Conservation (phyloP, 23 tunicate genomes). For the Trididemnum nubilum region DNA sequence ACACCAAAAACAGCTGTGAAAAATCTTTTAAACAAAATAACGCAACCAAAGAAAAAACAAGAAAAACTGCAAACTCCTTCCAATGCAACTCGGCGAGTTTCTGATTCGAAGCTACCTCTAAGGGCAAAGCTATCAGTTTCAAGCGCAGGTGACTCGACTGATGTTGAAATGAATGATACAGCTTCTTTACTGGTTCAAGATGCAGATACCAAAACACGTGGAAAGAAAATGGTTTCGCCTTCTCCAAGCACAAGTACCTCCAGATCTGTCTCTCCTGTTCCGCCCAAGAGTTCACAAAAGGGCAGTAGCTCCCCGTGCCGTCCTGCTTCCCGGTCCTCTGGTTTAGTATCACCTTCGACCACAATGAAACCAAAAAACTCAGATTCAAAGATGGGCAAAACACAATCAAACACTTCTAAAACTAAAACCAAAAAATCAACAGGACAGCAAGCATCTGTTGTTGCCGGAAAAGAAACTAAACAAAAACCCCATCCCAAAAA, state of each 20-base stretch:
- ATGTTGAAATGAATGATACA: background rate
- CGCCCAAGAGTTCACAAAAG: background rate
- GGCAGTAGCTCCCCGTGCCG: slow-evolving; percentile 16
- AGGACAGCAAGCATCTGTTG: background rate
- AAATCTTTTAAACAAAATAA: background rate
- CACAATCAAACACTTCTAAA: background rate
- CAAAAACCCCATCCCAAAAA: background rate
- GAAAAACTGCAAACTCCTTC: background rate
- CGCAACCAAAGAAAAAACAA: slow-evolving; percentile 13
- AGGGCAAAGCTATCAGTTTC: background rate
- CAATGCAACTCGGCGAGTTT: background rate
- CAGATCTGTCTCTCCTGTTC: slow-evolving; percentile 1
- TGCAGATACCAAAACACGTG: background rate
- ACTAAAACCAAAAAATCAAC: background rate
- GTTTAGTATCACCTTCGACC: slow-evolving; percentile 16
- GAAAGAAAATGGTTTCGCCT: background rate
- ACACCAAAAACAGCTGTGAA: background rate
- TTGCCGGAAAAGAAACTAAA: background rate
- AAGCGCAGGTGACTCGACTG: background rate
- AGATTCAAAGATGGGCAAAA: background rate
- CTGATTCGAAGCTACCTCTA: background rate
- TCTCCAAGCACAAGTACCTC: background rate
- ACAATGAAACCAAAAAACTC: background rate
- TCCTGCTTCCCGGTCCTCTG: slow-evolving; percentile 43
- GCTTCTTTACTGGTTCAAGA: background rate